Evolutionary conservation across 1,140 invertebrate genomes (phyloP).

Genomic region (Trachymyrmex cornetzi): DNA sequence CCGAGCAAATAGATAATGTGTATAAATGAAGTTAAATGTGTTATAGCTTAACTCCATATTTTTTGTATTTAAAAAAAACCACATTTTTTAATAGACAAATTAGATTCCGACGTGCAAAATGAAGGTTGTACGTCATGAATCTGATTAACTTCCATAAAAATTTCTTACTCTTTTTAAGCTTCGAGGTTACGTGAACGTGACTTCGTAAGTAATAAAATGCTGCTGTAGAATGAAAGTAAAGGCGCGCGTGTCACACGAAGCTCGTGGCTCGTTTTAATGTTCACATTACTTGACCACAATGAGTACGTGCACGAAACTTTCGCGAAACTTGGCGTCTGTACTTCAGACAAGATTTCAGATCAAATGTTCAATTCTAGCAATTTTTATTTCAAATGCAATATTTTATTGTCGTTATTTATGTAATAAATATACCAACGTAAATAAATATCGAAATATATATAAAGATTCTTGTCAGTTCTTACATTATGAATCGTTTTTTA

Average conservation of each 20-base stretch:
- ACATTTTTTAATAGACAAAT: background rate
- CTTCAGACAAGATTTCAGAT: background rate
- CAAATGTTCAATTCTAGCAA: background rate
- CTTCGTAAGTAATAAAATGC: constrained; percentile 37
- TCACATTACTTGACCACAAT: constrained; percentile 16
- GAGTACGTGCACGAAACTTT: constrained; percentile 12
- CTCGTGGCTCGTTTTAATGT: constrained; percentile 36
- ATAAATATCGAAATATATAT: too few species aligned
- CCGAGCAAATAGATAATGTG: background rate
- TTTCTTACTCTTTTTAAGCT: constrained; percentile 11
- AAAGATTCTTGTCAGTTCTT: background rate
- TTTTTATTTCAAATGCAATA: background rate
- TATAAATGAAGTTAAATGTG: background rate
- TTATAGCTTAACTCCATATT: background rate
- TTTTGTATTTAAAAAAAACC: background rate
- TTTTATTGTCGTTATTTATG: background rate
- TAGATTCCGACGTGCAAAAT: background rate
- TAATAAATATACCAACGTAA: background rate
- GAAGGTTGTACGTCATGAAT: background rate
- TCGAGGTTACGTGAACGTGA: constrained; percentile 18
- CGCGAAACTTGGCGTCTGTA: constrained; percentile 4
- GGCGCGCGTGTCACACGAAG: constrained; percentile 51
- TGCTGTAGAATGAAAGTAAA: constrained; percentile 41
- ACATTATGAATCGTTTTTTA: background rate
- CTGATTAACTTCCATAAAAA: constrained; percentile 17